phyloP scores from a whole-genome alignment of 2,888 invertebrate species.

The Julus scandinavius region DNA sequence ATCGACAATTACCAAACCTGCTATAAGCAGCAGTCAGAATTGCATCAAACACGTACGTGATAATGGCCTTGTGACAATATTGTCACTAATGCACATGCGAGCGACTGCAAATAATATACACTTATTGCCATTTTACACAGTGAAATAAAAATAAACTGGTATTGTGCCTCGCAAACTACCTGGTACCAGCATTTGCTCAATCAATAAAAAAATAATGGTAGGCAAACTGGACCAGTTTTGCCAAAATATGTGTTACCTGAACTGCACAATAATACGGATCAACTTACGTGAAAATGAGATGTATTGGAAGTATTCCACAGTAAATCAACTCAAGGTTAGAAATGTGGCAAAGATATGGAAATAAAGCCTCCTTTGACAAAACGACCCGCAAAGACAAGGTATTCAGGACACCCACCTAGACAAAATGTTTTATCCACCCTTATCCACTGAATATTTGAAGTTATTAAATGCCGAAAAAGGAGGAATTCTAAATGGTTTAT shows the following conservation, averaged over 20 bases:
- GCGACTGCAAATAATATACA: not conserved
- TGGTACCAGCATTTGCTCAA: not conserved
- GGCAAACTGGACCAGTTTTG: not conserved
- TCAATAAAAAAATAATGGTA: not conserved
- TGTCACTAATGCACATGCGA: not conserved
- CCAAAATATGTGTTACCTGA: not conserved
- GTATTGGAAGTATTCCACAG: constrained; percentile 3
- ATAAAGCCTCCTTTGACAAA: not conserved
- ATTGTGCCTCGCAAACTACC: not conserved
- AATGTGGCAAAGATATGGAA: not conserved
- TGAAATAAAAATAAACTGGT: not conserved
- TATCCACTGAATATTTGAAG: not conserved
- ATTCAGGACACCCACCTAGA: constrained; percentile 16
- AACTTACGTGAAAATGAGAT: not conserved
- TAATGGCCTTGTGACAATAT: not conserved
- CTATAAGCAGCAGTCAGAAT: not conserved
- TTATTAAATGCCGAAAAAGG: not conserved
- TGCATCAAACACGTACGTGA: not conserved
- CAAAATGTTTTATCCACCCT: not conserved
- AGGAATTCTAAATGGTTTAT: not conserved
- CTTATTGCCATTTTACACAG: not conserved
- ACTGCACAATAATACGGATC: not conserved
- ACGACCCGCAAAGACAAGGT: not conserved
- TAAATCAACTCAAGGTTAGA: not conserved
- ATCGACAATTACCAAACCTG: not conserved